phyloP scores from a whole-genome alignment of 2,113 vertebrate genomes.

The Stomatorhinus ivindoensis region DNA sequence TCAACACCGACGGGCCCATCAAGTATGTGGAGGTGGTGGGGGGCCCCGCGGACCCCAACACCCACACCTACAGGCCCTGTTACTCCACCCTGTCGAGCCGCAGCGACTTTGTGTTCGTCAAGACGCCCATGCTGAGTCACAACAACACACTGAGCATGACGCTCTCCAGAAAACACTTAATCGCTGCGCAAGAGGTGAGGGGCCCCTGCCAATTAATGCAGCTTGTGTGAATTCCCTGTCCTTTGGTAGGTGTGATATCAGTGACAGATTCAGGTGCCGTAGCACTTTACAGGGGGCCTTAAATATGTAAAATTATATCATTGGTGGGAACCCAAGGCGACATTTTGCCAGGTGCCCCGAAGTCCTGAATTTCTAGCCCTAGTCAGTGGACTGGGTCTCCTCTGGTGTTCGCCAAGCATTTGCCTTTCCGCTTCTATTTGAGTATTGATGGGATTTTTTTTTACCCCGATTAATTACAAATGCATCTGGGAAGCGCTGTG shows the following conservation, averaged over 20 bases:
- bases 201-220: not conserved
- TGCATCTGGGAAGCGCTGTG: not conserved
- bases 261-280: not conserved
- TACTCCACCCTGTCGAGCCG: constrained; percentile 77
- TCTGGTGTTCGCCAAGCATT: not conserved
- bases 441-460: not conserved
- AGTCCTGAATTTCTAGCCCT: not conserved
- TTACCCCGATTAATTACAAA: not conserved
- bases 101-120: constrained; percentile 83
- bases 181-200: constrained; percentile 49
- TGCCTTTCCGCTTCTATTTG: not conserved
- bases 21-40: constrained; percentile 82
- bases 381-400: not conserved
- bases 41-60: constrained; percentile 63
- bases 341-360: not conserved
- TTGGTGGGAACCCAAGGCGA: not conserved
- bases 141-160: constrained; percentile 70
- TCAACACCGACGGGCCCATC: constrained; percentile 78
- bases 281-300: not conserved
- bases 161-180: constrained; percentile 65
- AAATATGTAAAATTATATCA: not conserved
- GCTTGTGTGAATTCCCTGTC: not conserved
- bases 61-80: constrained; percentile 72
- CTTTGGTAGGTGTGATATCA: not conserved
- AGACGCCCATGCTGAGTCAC: constrained; percentile 71